Evolutionary conservation across 1,140 invertebrate species (phyloP).

Genomic region (Heliothis virescens): DNA sequence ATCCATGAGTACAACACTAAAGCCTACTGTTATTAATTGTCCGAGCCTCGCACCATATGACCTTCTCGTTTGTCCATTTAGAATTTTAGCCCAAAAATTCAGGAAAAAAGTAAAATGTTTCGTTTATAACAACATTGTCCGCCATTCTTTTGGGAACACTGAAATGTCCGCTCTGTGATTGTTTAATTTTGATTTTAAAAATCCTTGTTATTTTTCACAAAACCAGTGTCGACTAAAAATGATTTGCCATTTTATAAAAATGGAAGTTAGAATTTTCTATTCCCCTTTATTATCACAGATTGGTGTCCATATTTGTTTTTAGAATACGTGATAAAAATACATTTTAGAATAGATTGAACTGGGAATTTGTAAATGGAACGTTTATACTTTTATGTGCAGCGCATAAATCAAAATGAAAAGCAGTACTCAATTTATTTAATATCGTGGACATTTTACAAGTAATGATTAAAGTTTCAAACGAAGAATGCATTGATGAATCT

Average conservation of each 20-base stretch:
- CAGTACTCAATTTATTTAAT: not conserved
- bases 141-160: not conserved
- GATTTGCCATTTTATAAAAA: conserved; percentile 25
- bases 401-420: not conserved
- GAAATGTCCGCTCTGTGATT: conserved; percentile 19
- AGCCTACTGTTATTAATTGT: conserved; percentile 27
- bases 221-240: conserved; percentile 10
- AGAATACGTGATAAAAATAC: conserved; percentile 5
- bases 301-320: conserved; percentile 29
- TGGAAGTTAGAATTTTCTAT: conserved; percentile 24
- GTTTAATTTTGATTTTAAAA: conserved; percentile 33
- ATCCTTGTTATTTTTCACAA: not conserved
- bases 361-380: conserved; percentile 13
- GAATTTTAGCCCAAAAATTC: conserved; percentile 8
- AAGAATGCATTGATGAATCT: not conserved
- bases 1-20: not conserved
- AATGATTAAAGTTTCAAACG: not conserved
- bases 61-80: conserved; percentile 29
- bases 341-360: conserved; percentile 11
- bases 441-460: not conserved
- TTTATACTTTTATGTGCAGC: not conserved
- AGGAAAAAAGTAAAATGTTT: not conserved
- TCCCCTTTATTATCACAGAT: conserved; percentile 13
- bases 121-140: conserved; percentile 1
- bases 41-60: not conserved